phyloP scores from a whole-genome alignment of 2,113 vertebrate genomes.

The Eonycteris spelaea region DNA sequence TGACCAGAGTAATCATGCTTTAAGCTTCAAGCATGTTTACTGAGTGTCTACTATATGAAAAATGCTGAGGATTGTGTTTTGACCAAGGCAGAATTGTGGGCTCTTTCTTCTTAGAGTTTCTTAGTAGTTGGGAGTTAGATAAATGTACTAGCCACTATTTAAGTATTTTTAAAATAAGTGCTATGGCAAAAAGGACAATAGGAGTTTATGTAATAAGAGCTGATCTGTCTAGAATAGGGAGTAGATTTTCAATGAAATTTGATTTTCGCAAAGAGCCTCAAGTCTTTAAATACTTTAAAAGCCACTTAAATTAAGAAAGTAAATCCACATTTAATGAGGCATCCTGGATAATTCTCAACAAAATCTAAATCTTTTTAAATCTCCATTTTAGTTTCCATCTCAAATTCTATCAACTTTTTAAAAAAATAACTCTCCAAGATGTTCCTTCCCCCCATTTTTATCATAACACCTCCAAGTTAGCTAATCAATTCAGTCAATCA shows the following conservation, averaged over 20 bases:
- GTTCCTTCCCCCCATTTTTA: too few relatives aligned
- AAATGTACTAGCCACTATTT: not conserved
- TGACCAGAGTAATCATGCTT: not conserved
- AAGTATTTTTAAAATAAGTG: not conserved
- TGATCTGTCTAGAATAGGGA: not conserved
- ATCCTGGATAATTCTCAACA: not conserved
- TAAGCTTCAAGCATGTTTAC: not conserved
- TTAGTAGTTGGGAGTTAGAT: not conserved
- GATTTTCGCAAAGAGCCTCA: not conserved
- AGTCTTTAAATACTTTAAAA: slow-evolving; percentile 10
- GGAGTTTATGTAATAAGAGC: not conserved
- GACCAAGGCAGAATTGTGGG: not conserved
- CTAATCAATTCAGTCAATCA: not conserved
- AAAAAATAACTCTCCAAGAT: too few relatives aligned
- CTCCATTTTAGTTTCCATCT: too few relatives aligned
- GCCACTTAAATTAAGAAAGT: not conserved
- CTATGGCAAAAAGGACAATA: not conserved
- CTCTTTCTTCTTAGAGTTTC: not conserved
- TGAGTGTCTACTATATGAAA: not conserved
- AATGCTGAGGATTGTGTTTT: not conserved
- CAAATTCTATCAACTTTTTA: too few relatives aligned
- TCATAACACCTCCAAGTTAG: not conserved
- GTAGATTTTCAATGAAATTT: not conserved
- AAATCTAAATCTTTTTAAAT: too few relatives aligned
- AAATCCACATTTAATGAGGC: not conserved